These are phyloP conservation scores for Drosophila ezoana DNA, from an alignment of 2,888 invertebrate species.

Conservation along the genomic window DNA sequence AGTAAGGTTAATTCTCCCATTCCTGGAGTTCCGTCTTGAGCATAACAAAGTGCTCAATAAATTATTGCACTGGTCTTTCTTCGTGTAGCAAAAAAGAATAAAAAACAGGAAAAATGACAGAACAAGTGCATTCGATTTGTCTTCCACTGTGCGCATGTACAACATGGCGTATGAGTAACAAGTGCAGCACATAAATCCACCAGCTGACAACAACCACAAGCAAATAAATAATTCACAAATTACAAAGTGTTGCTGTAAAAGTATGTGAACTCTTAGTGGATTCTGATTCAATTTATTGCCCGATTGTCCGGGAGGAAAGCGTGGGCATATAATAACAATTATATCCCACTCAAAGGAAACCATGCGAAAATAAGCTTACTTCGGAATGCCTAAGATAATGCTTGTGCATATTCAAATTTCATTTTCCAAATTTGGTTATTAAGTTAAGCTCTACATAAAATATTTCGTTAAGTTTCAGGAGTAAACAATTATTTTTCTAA, in stretches of 20 bases:
- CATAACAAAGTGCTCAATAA: conserved; percentile 66
- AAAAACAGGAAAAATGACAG: conserved; percentile 37
- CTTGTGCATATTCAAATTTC: no score
- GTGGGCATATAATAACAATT: neutral
- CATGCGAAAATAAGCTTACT: no score
- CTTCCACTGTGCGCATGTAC: conserved; percentile 54
- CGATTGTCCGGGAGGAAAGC: neutral
- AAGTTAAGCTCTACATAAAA: no score
- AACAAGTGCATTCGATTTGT: conserved; percentile 65
- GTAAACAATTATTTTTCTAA: no score
- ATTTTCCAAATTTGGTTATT: no score
- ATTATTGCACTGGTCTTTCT: conserved; percentile 41
- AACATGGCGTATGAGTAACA: conserved; percentile 73
- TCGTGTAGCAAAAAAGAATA: conserved; percentile 14
- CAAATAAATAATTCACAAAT: conserved; percentile 41
- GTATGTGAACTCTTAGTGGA: conserved; percentile 26
- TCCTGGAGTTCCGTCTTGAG: neutral
- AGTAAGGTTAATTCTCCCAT: neutral
- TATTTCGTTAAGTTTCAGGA: no score
- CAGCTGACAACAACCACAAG: conserved; percentile 52
- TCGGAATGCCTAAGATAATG: no score
- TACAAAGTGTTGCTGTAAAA: conserved; percentile 24
- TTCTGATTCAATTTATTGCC: conserved; percentile 41
- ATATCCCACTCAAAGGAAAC: neutral
- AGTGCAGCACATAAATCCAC: conserved; percentile 67